phyloP scores from a whole-genome alignment of 2,113 vertebrate genomes.

The Arizona elegans region DNA sequence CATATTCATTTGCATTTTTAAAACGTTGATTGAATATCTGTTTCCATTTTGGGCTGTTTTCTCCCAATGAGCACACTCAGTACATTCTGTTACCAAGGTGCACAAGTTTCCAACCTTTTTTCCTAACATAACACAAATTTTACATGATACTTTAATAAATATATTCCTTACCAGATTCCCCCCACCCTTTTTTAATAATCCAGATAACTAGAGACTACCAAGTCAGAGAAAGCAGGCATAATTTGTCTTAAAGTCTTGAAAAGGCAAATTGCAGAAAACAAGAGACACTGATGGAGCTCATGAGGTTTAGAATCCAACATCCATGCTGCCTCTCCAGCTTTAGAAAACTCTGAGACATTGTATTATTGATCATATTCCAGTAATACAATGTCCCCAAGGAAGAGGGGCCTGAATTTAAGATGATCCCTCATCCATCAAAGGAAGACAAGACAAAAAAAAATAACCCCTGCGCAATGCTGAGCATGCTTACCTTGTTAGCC shows the following conservation, averaged over 20 bases:
- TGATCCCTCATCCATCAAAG: background rate
- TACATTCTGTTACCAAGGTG: background rate
- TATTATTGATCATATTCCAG: background rate
- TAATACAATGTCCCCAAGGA: background rate
- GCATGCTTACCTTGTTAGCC: background rate
- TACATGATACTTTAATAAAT: background rate
- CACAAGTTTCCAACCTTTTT: background rate
- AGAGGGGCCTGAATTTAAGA: background rate
- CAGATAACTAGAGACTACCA: background rate
- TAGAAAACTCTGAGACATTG: background rate
- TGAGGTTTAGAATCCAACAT: background rate
- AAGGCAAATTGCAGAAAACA: background rate
- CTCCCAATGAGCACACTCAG: background rate
- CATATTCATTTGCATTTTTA: background rate
- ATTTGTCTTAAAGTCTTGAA: background rate
- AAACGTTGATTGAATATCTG: background rate
- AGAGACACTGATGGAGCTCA: background rate
- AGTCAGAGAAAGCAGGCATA: background rate
- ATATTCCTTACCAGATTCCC: background rate
- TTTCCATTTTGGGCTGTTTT: background rate
- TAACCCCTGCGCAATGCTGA: background rate
- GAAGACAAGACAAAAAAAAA: background rate
- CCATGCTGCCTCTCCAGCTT: background rate
- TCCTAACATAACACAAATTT: background rate
- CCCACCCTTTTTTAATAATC: background rate